These are phyloP conservation scores for Dipodomys stephensi DNA, from an alignment of 2,113 vertebrate species.

Conservation along the genomic window DNA sequence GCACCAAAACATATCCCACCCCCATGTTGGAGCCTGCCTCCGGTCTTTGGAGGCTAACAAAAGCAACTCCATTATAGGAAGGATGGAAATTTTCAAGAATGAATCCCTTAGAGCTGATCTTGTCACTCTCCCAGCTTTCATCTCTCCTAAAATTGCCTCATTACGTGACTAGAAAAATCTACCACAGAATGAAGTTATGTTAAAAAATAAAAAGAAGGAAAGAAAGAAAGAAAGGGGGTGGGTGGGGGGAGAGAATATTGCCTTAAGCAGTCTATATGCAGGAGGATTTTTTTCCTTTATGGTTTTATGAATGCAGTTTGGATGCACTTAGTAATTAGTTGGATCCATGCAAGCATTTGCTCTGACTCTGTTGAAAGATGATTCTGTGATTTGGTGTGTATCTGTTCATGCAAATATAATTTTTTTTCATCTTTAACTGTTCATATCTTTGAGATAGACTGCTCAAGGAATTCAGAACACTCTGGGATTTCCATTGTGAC, in stretches of 20 bases:
- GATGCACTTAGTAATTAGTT: constrained; percentile 63
- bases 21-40: constrained; percentile 28
- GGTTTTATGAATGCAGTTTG: constrained; percentile 43
- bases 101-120: constrained; percentile 53
- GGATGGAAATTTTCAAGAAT: constrained; percentile 72
- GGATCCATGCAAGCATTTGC: constrained; percentile 12
- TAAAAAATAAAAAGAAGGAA: constrained; percentile 53
- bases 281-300: constrained; percentile 57
- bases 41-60: constrained; percentile 67
- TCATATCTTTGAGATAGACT: constrained; percentile 27
- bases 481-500: constrained; percentile 38
- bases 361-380: constrained; percentile 57
- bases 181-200: constrained; percentile 63
- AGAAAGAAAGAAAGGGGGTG: not conserved
- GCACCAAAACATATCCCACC: constrained; percentile 11
- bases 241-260: not conserved
- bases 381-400: constrained; percentile 63
- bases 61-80: constrained; percentile 50
- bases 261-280: constrained; percentile 56
- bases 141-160: constrained; percentile 75
- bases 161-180: constrained; percentile 67
- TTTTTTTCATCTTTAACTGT: constrained; percentile 69
- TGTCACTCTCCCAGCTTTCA: constrained; percentile 71
- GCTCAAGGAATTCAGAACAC: not conserved
- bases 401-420: constrained; percentile 41